Percentiles rank a stretch among this genome's conserved stretches.
phyloP scores from a whole-genome alignment of 2,113 vertebrate species.

The Nycticebus coucang region DNA sequence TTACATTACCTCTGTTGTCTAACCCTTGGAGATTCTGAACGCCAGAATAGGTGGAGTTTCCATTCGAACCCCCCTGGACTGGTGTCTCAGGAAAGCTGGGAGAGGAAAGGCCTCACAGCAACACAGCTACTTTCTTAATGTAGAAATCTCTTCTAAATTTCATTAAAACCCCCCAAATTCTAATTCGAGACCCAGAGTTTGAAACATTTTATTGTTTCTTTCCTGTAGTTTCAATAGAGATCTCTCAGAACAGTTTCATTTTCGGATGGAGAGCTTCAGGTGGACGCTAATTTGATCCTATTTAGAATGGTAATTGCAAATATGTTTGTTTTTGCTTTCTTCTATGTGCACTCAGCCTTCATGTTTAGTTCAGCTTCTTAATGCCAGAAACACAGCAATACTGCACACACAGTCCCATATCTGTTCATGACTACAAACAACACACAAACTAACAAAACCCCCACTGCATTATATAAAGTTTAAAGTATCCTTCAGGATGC shows the following conservation, averaged over 20 bases:
- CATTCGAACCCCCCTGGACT: background rate
- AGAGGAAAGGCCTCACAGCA: background rate
- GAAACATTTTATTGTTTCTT: background rate
- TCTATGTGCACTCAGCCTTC: background rate
- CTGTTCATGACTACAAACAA: conserved; percentile 29
- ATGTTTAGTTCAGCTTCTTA: background rate
- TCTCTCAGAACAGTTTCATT: background rate
- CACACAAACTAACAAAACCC: background rate
- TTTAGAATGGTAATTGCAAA: background rate
- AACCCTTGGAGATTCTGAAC: background rate
- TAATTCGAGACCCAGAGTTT: background rate
- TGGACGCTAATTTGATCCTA: background rate
- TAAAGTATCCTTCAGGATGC: conserved; percentile 60
- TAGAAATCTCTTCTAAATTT: background rate
- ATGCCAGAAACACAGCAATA: background rate
- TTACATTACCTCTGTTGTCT: background rate
- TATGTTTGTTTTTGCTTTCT: background rate
- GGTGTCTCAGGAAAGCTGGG: background rate
- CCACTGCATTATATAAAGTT: conserved; percentile 26
- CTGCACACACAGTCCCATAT: background rate
- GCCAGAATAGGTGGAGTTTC: background rate
- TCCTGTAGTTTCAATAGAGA: background rate
- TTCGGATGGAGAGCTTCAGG: background rate
- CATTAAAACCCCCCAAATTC: background rate
- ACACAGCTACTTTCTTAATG: background rate